Conservation (phyloP, 2,113 vertebrate species). For the Macquaria australasica region DNA sequence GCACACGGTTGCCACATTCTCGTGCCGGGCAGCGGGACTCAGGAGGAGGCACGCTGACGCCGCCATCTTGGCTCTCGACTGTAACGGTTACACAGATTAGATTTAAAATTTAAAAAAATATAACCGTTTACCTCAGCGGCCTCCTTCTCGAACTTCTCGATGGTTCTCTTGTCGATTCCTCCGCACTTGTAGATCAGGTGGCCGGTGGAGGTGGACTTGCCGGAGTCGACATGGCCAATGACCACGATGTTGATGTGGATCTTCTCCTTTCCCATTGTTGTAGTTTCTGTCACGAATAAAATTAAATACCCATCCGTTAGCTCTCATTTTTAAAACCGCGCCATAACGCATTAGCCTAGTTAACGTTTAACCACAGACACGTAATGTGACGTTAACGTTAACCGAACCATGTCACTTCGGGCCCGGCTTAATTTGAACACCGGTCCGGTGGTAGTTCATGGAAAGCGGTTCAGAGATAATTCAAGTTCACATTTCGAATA, state of each 20-base stretch:
- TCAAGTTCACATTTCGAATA: neutral
- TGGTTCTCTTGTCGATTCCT: conserved; percentile 89
- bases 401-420: neutral
- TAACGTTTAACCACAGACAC: neutral
- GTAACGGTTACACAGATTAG: neutral
- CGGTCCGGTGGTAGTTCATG: rapidly evolving
- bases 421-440: neutral
- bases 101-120: too few species aligned
- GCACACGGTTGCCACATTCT: conserved; percentile 59
- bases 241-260: conserved; percentile 90
- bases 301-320: neutral
- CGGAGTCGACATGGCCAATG: conserved; percentile 90
- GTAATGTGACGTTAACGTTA: neutral
- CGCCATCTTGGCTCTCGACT: conserved; percentile 83
- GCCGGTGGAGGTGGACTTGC: conserved; percentile 88
- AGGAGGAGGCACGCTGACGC: conserved; percentile 66
- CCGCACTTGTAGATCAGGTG: conserved; percentile 90
- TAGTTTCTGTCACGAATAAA: conserved; percentile 68
- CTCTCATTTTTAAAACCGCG: rapidly evolving
- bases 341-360: too few species aligned
- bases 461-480: rapidly evolving
- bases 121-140: conserved; percentile 83
- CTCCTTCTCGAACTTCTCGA: conserved; percentile 90
- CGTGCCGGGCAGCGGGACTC: conserved; percentile 63
- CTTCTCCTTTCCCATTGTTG: conserved; percentile 88